A percentile compares a stretch with the other conserved stretches of the same genome.
Evolutionary conservation across 2,113 vertebrate species (phyloP).

Genomic region (Melanerpes formicivorus): DNA sequence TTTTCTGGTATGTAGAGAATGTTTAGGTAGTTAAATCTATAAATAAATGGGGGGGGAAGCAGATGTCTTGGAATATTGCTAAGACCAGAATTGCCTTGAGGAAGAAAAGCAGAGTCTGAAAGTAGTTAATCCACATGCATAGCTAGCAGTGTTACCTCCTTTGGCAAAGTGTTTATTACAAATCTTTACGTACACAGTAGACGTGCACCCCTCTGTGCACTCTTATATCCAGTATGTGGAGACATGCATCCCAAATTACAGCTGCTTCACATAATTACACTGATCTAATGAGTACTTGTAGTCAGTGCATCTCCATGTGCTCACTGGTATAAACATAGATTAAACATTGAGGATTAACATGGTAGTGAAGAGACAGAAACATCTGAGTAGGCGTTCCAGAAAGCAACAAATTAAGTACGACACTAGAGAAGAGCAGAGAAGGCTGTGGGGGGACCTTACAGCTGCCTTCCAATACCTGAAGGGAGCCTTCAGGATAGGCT

Average conservation of each 20-base stretch:
- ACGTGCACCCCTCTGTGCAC: conserved; percentile 1
- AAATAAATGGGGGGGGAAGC: not conserved
- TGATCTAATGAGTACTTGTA: conserved; percentile 4
- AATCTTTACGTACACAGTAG: conserved; percentile 33
- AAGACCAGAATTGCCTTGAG: conserved; percentile 8
- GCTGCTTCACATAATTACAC: not conserved
- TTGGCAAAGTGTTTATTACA: conserved; percentile 62
- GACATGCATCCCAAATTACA: conserved; percentile 43
- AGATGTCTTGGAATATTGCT: not conserved
- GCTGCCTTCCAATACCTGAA: too few relatives aligned
- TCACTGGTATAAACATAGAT: not conserved
- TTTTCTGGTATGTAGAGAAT: not conserved
- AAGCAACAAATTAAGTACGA: not conserved
- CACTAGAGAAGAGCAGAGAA: too few relatives aligned
- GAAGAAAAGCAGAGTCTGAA: conserved; percentile 43
- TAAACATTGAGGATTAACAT: not conserved
- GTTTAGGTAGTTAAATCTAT: not conserved
- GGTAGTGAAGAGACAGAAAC: not conserved
- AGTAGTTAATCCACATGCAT: conserved; percentile 41
- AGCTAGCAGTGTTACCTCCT: conserved; percentile 39
- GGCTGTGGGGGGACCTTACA: too few relatives aligned
- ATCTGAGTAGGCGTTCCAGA: not conserved
- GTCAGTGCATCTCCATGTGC: not conserved
- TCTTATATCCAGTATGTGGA: conserved; percentile 26
- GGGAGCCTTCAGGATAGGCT: too few relatives aligned